phyloP scores from a whole-genome alignment of 1,140 invertebrate genomes.

The Drosophila serrata region DNA sequence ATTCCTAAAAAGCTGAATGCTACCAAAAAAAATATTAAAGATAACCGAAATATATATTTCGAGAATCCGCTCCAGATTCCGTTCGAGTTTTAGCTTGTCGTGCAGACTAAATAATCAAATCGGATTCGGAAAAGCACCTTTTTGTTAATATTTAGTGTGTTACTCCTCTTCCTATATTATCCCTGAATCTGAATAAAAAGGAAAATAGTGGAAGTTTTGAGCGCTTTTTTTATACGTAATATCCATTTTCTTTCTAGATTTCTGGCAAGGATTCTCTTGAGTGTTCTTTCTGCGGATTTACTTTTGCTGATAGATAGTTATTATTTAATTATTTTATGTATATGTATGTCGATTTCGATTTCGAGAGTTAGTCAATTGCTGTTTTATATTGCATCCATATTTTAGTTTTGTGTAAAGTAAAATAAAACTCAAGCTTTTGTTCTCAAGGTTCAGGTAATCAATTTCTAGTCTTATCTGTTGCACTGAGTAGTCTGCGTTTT shows the following conservation, averaged over 20 bases:
- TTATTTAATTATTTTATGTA: conserved; percentile 19
- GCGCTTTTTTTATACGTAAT: conserved; percentile 4
- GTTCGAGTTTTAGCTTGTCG: conserved; percentile 2
- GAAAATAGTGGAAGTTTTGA: conserved; percentile 26
- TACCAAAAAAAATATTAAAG: too few species aligned
- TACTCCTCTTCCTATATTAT: conserved; percentile 18
- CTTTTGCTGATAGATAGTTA: conserved; percentile 16
- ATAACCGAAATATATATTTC: neutral
- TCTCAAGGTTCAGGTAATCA: conserved; percentile 83
- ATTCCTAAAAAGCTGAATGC: conserved; percentile 28
- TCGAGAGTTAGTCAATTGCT: conserved; percentile 15
- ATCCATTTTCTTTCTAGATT: conserved; percentile 1
- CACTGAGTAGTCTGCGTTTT: conserved; percentile 80
- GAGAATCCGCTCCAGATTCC: neutral
- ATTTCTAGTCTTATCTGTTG: conserved; percentile 84
- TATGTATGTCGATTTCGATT: conserved; percentile 26
- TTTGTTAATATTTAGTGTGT: neutral
- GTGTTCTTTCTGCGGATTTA: conserved; percentile 8
- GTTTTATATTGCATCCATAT: conserved; percentile 33
- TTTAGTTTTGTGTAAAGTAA: conserved; percentile 50
- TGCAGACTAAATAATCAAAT: conserved; percentile 7
- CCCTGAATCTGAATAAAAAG: conserved; percentile 20
- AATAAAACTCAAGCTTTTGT: conserved; percentile 80
- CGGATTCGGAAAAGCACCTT: conserved; percentile 1
- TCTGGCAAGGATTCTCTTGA: conserved; percentile 32